Conservation (phyloP, 2,797 vertebrate genomes). For the Leuciscus waleckii region DNA sequence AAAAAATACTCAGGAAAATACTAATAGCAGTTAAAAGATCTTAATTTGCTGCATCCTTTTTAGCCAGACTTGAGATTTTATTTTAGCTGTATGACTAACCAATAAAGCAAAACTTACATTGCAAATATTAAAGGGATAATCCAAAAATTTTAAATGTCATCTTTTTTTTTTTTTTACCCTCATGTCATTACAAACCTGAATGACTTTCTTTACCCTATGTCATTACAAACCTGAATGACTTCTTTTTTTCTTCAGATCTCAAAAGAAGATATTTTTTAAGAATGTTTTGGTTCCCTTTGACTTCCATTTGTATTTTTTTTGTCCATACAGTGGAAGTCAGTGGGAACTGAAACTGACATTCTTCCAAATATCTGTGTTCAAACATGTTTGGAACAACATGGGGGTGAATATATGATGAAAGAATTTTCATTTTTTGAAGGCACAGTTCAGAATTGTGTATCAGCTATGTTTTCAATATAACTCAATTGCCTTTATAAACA, state of each 20-base stretch:
- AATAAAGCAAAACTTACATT: neutral
- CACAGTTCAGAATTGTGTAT: neutral
- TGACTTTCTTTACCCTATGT: neutral
- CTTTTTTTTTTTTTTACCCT: neutral
- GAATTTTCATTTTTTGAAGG: neutral
- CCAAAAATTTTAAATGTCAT: neutral
- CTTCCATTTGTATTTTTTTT: neutral
- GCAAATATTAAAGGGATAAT: neutral
- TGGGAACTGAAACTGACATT: neutral
- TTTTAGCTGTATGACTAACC: neutral
- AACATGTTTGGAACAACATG: neutral
- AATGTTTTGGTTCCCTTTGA: neutral
- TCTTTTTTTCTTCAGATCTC: neutral
- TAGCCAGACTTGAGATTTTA: neutral
- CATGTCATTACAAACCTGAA: neutral
- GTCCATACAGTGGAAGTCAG: neutral
- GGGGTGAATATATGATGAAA: neutral
- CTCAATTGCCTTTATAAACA: neutral
- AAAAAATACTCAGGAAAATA: slow-evolving; percentile 36
- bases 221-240: neutral
- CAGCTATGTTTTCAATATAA: neutral
- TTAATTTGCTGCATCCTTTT: neutral
- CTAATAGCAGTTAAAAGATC: neutral
- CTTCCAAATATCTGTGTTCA: neutral
- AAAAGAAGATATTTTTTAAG: neutral